phyloP scores from a whole-genome alignment of 2,797 vertebrate genomes.

The Falco cherrug region DNA sequence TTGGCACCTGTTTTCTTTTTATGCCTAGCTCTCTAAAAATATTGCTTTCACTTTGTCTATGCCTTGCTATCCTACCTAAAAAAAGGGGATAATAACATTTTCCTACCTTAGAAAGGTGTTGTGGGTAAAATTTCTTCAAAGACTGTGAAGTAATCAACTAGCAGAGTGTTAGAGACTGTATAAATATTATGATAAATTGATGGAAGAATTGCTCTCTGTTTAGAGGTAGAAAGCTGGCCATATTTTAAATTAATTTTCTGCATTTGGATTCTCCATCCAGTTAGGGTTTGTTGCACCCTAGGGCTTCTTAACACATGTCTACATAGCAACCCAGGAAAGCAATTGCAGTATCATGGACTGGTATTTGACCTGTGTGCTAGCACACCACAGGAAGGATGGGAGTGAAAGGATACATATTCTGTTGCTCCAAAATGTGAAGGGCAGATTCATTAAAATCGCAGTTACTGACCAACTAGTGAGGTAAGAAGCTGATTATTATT shows the following conservation, averaged over 20 bases:
- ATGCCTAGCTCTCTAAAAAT: not conserved
- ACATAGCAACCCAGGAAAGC: not conserved
- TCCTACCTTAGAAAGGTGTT: not conserved
- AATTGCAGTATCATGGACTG: not conserved
- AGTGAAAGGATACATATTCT: not conserved
- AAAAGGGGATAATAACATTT: not conserved
- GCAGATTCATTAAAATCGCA: not conserved
- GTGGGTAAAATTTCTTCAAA: not conserved
- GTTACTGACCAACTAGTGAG: not conserved
- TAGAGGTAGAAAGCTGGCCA: not conserved
- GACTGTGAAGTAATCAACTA: not conserved
- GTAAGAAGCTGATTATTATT: not conserved
- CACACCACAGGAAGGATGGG: not conserved
- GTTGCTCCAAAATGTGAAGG: not conserved
- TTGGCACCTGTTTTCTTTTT: not conserved
- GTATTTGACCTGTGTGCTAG: not conserved
- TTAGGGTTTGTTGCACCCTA: not conserved
- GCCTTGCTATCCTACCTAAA: not conserved
- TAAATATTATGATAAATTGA: not conserved
- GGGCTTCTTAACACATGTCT: not conserved
- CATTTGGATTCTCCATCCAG: not conserved
- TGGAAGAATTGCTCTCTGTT: not conserved
- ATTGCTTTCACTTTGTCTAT: not conserved
- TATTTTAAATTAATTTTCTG: constrained; percentile 19
- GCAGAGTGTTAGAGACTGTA: not conserved